phyloP scores from a whole-genome alignment of 1,140 invertebrate species.

The Coptotermes formosanus region DNA sequence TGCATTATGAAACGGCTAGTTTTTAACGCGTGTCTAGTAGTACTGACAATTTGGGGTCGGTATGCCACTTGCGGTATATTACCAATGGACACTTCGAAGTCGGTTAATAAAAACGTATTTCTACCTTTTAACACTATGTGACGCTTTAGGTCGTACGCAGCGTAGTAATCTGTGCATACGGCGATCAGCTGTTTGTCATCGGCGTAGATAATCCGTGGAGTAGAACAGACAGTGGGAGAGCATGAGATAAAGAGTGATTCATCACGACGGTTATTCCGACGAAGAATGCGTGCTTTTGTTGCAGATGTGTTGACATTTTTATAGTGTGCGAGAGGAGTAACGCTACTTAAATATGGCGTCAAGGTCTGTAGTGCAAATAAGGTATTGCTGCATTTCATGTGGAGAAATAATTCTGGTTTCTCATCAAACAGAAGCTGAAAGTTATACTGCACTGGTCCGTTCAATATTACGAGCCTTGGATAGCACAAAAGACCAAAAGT shows the following conservation, averaged over 20 bases:
- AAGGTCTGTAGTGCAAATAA: not conserved
- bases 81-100: not conserved
- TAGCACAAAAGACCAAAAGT: not conserved
- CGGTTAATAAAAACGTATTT: not conserved
- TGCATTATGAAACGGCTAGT: too few relatives aligned
- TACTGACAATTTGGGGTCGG: too few relatives aligned
- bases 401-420: slow-evolving; percentile 19
- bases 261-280: not conserved
- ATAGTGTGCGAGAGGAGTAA: not conserved
- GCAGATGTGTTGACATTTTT: not conserved
- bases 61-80: not conserved
- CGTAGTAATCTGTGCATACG: not conserved
- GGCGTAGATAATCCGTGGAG: not conserved
- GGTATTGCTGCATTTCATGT: slow-evolving; percentile 28
- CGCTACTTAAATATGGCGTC: not conserved
- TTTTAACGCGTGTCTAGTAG: too few relatives aligned
- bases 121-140: not conserved
- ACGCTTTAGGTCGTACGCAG: not conserved
- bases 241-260: not conserved
- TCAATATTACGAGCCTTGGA: slow-evolving; percentile 14
- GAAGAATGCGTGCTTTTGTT: not conserved
- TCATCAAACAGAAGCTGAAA: slow-evolving; percentile 29
- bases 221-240: too few relatives aligned
- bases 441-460: slow-evolving; percentile 23
- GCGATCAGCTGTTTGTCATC: not conserved